phyloP scores from a whole-genome alignment of 92 coral and sea anemone species.

The Bergia puertoricense region DNA sequence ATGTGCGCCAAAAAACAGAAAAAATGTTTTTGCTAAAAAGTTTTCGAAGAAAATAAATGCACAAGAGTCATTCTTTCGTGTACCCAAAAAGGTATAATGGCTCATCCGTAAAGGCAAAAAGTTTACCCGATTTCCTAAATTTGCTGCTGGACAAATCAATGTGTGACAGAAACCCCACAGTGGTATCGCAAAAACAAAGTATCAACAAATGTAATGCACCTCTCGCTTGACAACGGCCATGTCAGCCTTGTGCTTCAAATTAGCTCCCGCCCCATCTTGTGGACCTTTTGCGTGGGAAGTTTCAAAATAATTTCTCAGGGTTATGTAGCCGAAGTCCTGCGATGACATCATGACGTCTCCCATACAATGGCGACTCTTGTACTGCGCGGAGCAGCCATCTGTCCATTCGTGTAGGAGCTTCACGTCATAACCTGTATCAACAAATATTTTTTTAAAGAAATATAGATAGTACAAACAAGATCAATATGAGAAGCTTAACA shows the following conservation, averaged over 20 bases:
- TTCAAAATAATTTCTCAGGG: slow-evolving; percentile 58
- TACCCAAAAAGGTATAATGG: too few relatives aligned
- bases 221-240: background rate
- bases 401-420: slow-evolving; percentile 55
- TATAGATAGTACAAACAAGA: background rate
- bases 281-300: slow-evolving; percentile 59
- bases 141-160: slow-evolving; percentile 40
- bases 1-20: too few relatives aligned
- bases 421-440: slow-evolving; percentile 13
- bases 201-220: background rate
- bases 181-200: too few relatives aligned
- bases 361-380: slow-evolving; percentile 61
- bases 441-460: background rate
- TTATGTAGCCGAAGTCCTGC: slow-evolving; percentile 51
- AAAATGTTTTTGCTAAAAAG: too few relatives aligned
- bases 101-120: too few relatives aligned
- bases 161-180: too few relatives aligned
- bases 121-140: slow-evolving; percentile 5
- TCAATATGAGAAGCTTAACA: background rate
- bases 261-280: slow-evolving; percentile 12
- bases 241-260: background rate
- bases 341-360: slow-evolving; percentile 59
- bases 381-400: slow-evolving; percentile 61
- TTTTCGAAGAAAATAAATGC: too few relatives aligned
- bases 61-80: too few relatives aligned